Conservation (phyloP, 2,888 invertebrate species). For the Tineola bisselliella region DNA sequence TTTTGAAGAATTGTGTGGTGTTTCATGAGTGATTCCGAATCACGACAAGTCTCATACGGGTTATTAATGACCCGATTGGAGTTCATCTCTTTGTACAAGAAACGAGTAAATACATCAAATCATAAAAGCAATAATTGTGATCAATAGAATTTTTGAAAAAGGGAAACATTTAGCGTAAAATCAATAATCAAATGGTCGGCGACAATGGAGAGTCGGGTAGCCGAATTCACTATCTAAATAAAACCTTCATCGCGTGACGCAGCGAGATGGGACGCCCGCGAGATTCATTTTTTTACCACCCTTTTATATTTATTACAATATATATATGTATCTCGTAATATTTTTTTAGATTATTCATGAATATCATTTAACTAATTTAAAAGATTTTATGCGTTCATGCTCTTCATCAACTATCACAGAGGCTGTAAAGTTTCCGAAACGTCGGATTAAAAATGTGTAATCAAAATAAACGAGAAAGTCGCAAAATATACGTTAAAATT, state of each 20-base stretch:
- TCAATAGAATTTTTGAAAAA: slow-evolving; percentile 54
- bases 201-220: slow-evolving; percentile 57
- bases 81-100: slow-evolving; percentile 38
- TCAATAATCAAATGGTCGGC: slow-evolving; percentile 58
- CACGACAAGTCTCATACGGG: slow-evolving; percentile 56
- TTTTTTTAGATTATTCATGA: no score
- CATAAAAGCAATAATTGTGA: slow-evolving; percentile 54
- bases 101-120: slow-evolving; percentile 38
- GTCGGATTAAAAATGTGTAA: no score
- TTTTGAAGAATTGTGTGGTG: neutral
- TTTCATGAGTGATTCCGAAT: slow-evolving; percentile 24
- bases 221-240: slow-evolving; percentile 59
- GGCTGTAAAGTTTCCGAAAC: no score
- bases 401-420: no score
- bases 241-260: slow-evolving; percentile 47
- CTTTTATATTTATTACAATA: neutral
- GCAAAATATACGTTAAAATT: no score
- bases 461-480: no score
- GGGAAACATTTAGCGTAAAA: slow-evolving; percentile 64
- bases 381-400: no score
- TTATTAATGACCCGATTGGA: slow-evolving; percentile 61
- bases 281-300: slow-evolving; percentile 37
- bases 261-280: slow-evolving; percentile 52
- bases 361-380: no score
- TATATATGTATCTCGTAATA: no score